Evolutionary conservation across 2,113 vertebrate species (phyloP), one percentile per base, ranked within the genome.

Genomic region (Campylomormyrus numenius): DNA sequence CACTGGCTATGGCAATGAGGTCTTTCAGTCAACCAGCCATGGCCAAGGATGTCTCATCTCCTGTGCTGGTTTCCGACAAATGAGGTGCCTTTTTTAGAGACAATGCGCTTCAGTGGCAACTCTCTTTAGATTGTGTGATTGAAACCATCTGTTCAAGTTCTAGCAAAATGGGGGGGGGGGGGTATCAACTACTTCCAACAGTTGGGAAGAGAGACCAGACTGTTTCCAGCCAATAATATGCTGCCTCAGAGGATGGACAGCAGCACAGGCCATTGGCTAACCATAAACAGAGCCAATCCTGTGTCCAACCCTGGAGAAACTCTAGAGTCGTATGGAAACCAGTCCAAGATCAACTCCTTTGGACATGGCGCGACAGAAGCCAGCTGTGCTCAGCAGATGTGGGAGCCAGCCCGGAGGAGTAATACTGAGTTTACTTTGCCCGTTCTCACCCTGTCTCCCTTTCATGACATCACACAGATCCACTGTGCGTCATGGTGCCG

Each of bases 191-290:
- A 95, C 94, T 95, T 94, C 94, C 94, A 94, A 95, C 93, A 90
- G 90, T 94, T 87, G 91, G 93, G 91, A 80, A 85, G 92, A 95
- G 92, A 92, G 94, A 94, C 93, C 94, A 91, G 89, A 88, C 92
- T 93, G 89, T 24, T 94, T 94, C 94, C 93, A 94, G 93, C 95
- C 94, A 95, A 94, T 96, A 93, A 94, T 87, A 88, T 90, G 91
- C 92, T 92, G 93, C 93, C 93, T 93, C 94, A 91, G 92, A 92
- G 91, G 93, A 94, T 94, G 91, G 91, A 92, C 90, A 92, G 90
- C 94, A 27, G 39, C 8, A 42, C 80, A 21, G 52, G 49, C 52
- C 80, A 89, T 46, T 89, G 80, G 45, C 45, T 48, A 31, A 46
- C 84, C 21, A 52, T 10, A 10, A 39, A 19, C 17, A 48, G 24